These are phyloP conservation scores for Megalonaias nervosa DNA, from an alignment of 1,140 invertebrate genomes.

Conservation along the genomic window DNA sequence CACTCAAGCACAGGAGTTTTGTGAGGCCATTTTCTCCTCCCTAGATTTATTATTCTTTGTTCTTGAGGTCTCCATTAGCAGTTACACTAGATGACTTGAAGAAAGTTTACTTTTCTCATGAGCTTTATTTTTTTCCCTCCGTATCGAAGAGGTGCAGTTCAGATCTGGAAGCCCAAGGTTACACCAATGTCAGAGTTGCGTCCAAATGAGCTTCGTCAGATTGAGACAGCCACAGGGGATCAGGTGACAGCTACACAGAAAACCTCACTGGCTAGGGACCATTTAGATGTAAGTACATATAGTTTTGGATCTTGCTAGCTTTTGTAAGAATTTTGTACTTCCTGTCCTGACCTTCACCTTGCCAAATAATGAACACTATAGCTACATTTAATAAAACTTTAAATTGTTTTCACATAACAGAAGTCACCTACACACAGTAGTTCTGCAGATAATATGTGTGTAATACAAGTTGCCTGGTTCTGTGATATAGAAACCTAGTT, in stretches of 20 bases:
- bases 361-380: background rate
- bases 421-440: background rate
- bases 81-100: background rate
- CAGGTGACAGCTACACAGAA: slow-evolving; percentile 82
- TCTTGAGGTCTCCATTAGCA: background rate
- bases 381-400: background rate
- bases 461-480: background rate
- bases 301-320: background rate
- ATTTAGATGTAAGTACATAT: slow-evolving; percentile 42
- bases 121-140: background rate
- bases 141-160: slow-evolving; percentile 66
- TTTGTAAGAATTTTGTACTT: background rate
- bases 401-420: background rate
- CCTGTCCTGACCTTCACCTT: background rate
- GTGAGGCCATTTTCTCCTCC: background rate
- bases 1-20: background rate
- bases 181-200: slow-evolving; percentile 73
- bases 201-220: slow-evolving; percentile 80
- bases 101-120: background rate
- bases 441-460: background rate
- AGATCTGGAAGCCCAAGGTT: slow-evolving; percentile 71
- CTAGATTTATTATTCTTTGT: background rate
- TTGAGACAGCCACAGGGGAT: slow-evolving; percentile 71
- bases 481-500: background rate
- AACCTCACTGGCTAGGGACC: slow-evolving; percentile 81